Percentiles rank a stretch among this genome's conserved stretches.
Evolutionary conservation across 2,113 vertebrate genomes (phyloP).

Genomic region (Channa maculata): DNA sequence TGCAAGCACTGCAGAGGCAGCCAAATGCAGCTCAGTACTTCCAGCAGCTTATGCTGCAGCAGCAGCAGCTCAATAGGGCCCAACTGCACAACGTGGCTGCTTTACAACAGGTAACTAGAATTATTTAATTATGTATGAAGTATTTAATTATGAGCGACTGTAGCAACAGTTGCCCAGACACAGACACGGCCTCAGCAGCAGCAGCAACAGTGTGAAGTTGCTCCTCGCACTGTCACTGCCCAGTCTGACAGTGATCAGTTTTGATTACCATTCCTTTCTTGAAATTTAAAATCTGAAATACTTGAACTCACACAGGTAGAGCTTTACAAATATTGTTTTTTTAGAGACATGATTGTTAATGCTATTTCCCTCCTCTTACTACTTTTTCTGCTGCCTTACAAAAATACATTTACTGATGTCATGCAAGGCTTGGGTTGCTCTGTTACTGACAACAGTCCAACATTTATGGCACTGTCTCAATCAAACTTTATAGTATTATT

Average conservation of each 20-base stretch:
- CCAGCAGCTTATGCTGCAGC: slow-evolving; percentile 98
- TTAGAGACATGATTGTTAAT: neutral
- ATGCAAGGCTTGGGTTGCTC: slow-evolving; percentile 2
- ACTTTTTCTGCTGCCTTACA: no score
- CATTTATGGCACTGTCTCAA: slow-evolving; percentile 26
- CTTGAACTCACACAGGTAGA: neutral
- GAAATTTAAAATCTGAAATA: neutral
- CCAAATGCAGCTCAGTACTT: slow-evolving; percentile 98
- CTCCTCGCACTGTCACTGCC: slow-evolving; percentile 84
- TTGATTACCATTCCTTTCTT: slow-evolving; percentile 3
- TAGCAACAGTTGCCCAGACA: slow-evolving; percentile 78
- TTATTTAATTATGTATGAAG: neutral
- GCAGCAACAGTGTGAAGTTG: slow-evolving; percentile 85
- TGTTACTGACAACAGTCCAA: slow-evolving; percentile 44
- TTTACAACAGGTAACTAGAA: slow-evolving; percentile 82
- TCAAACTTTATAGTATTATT: neutral
- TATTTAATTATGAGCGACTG: neutral
- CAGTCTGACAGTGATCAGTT: slow-evolving; percentile 95
- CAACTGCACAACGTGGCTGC: slow-evolving; percentile 92
- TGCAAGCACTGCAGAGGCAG: slow-evolving; percentile 96
- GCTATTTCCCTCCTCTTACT: neutral
- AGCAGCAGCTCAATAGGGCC: slow-evolving; percentile 96
- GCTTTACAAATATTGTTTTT: no score
- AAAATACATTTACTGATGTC: neutral
- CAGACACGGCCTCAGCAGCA: slow-evolving; percentile 86